These are phyloP conservation scores for Dendrolimus kikuchii DNA, from an alignment of 1,140 invertebrate species.

Conservation along the genomic window DNA sequence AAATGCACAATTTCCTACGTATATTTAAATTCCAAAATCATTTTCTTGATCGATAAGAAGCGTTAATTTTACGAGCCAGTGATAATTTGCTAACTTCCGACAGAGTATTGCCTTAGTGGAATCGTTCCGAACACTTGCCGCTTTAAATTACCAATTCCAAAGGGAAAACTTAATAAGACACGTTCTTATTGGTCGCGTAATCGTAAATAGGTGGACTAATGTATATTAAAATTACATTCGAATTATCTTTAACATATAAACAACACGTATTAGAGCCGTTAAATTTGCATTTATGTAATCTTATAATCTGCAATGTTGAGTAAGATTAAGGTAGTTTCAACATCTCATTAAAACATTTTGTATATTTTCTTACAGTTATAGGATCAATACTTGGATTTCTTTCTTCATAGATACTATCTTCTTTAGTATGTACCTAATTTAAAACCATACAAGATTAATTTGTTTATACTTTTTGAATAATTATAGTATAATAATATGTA, in stretches of 20 bases:
- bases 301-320: no score
- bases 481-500: no score
- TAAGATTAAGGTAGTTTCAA: no score
- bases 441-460: no score
- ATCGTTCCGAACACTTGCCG: conserved; percentile 60
- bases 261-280: background rate
- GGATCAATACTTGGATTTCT: no score
- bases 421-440: no score
- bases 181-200: conserved; percentile 3
- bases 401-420: no score
- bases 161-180: conserved; percentile 20
- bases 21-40: conserved; percentile 47
- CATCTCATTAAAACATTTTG: no score
- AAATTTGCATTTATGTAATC: background rate
- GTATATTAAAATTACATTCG: background rate
- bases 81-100: conserved; percentile 72
- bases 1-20: conserved; percentile 47
- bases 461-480: no score
- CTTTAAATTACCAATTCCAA: conserved; percentile 45
- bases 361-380: no score
- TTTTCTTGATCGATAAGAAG: conserved; percentile 67
- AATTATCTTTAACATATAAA: conserved; percentile 1
- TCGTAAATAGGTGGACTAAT: background rate
- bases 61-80: conserved; percentile 71
- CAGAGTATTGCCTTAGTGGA: conserved; percentile 65